Conservation (phyloP, 2,113 vertebrate genomes). For the Haplochromis vanheusdeni region DNA sequence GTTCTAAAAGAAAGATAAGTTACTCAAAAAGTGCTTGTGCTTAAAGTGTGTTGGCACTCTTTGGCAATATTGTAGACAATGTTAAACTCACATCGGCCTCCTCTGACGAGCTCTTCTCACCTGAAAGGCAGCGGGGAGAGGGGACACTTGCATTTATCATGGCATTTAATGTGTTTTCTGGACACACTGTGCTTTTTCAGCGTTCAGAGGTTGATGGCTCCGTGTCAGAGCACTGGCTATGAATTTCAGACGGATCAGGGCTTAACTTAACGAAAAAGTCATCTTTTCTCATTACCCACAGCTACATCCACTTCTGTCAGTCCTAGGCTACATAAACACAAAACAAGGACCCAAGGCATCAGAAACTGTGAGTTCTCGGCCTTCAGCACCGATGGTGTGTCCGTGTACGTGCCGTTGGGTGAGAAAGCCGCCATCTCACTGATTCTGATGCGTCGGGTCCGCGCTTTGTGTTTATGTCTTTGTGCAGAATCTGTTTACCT, state of each 20-base stretch:
- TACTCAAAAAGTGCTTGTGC: not conserved
- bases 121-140: not conserved
- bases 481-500: not conserved
- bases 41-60: not conserved
- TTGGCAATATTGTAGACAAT: not conserved
- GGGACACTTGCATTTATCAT: not conserved
- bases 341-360: not conserved
- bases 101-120: not conserved
- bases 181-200: not conserved
- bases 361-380: not conserved
- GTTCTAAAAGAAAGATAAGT: not conserved
- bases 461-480: not conserved
- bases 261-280: not conserved
- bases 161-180: not conserved
- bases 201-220: not conserved
- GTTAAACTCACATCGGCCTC: accelerated
- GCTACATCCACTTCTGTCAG: not conserved
- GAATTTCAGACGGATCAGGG: not conserved
- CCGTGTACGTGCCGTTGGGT: not conserved
- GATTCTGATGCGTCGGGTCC: not conserved
- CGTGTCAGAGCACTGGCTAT: not conserved
- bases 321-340: not conserved
- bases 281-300: not conserved
- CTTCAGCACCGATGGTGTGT: not conserved
- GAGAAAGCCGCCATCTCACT: not conserved